Percentiles rank a stretch among this genome's conserved stretches.
phyloP scores from a whole-genome alignment of 2,797 vertebrate genomes.

The Chelmon rostratus region DNA sequence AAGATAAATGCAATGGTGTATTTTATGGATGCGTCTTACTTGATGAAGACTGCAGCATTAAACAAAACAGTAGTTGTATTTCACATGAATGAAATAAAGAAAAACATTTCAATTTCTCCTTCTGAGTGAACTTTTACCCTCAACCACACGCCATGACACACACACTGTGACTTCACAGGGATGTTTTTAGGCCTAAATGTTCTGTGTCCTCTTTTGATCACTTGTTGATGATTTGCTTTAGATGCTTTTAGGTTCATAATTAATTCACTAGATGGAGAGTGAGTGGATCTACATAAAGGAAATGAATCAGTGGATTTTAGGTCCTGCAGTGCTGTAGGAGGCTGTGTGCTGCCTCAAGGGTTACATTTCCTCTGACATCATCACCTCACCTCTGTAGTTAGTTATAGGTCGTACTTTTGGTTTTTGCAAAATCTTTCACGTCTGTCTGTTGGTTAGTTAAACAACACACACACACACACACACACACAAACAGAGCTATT shows the following conservation, averaged over 20 bases:
- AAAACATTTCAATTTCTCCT: slow-evolving; percentile 41
- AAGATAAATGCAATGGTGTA: not conserved
- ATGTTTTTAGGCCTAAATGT: slow-evolving; percentile 39
- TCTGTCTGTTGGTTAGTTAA: not conserved
- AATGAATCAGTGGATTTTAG: slow-evolving; percentile 49
- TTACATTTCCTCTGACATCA: slow-evolving; percentile 23
- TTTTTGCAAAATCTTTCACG: not conserved
- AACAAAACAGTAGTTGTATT: slow-evolving; percentile 24
- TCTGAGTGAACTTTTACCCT: slow-evolving; percentile 36
- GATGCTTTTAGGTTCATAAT: slow-evolving; percentile 57
- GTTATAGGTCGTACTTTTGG: not conserved
- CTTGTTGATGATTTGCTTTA: slow-evolving; percentile 51
- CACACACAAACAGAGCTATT: not conserved
- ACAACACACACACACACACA: not conserved
- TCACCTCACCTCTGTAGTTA: not conserved
- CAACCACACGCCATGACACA: not conserved
- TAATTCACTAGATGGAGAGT: slow-evolving; percentile 56
- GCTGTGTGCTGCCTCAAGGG: slow-evolving; percentile 12
- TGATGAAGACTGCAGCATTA: slow-evolving; percentile 38
- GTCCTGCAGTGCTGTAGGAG: slow-evolving; percentile 15
- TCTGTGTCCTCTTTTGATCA: slow-evolving; percentile 62
- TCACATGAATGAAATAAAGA: not conserved
- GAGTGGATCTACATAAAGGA: slow-evolving; percentile 20
- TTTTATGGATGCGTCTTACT: slow-evolving; percentile 2
- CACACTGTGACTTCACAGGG: slow-evolving; percentile 24